phyloP scores from a whole-genome alignment of 2,888 invertebrate genomes.

The Epirrhoe tristata region DNA sequence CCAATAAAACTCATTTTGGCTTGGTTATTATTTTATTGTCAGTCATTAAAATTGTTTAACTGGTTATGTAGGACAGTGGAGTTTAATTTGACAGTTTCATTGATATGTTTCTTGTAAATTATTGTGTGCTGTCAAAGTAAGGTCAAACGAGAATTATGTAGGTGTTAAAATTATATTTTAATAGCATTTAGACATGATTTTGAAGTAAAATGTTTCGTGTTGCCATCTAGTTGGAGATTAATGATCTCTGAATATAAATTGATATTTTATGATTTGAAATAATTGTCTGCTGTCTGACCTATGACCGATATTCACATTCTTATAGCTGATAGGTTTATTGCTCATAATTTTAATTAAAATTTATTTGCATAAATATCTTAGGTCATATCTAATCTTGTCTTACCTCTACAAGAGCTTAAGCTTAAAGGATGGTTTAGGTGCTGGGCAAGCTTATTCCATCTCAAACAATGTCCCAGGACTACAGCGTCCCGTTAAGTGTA shows the following conservation, averaged over 20 bases:
- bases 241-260: constrained; percentile 12
- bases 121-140: constrained; percentile 44
- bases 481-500: too few species aligned
- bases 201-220: constrained; percentile 30
- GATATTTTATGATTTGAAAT: constrained; percentile 6
- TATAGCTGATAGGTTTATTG: constrained; percentile 2
- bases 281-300: constrained; percentile 8
- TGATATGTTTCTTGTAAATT: constrained; percentile 49
- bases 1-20: constrained; percentile 6
- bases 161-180: constrained; percentile 32
- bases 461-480: too few species aligned
- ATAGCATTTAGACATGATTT: constrained; percentile 42
- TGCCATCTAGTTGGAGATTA: constrained; percentile 7
- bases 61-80: constrained; percentile 49
- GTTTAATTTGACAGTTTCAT: constrained; percentile 54
- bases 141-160: constrained; percentile 39
- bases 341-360: background rate
- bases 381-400: background rate
- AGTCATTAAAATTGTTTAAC: constrained; percentile 5
- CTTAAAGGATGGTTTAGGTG: too few species aligned
- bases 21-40: background rate
- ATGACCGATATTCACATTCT: background rate
- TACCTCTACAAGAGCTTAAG: too few species aligned
- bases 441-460: too few species aligned
- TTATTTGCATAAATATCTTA: background rate